Conservation (phyloP, 2,113 vertebrate genomes). For the Rousettus leschenaultii region DNA sequence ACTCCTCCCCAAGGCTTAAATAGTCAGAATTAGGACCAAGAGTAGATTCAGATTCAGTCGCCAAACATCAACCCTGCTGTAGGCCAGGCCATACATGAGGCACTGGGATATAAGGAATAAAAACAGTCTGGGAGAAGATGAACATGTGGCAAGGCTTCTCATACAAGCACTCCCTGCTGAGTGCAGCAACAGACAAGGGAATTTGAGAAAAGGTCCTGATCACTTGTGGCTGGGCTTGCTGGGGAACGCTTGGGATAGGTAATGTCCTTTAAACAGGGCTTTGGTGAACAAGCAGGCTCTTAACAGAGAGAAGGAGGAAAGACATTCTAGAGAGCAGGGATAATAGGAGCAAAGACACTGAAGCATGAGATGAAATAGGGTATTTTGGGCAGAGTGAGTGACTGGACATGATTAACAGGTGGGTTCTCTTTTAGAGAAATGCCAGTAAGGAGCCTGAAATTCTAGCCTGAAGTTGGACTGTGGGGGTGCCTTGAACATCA, state of each 20-base stretch:
- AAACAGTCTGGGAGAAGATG: background rate
- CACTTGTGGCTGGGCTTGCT: background rate
- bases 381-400: background rate
- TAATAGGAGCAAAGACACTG: background rate
- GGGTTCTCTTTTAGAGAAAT: background rate
- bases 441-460: background rate
- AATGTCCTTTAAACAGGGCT: background rate
- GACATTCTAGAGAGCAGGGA: background rate
- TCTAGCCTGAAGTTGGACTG: background rate
- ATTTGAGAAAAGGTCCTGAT: background rate
- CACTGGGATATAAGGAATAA: background rate
- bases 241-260: background rate
- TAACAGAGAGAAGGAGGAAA: background rate
- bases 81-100: background rate
- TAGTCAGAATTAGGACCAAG: background rate
- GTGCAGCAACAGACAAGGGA: background rate
- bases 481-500: background rate
- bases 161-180: accelerated
- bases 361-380: accelerated
- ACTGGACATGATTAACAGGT: background rate
- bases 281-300: background rate
- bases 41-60: background rate
- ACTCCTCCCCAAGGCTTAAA: background rate
- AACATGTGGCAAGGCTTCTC: background rate
- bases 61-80: background rate